Evolutionary conservation across 1,140 invertebrate genomes (phyloP), one percentile per base, ranked within the genome.

Genomic region (Meloidogyne exigua): DNA sequence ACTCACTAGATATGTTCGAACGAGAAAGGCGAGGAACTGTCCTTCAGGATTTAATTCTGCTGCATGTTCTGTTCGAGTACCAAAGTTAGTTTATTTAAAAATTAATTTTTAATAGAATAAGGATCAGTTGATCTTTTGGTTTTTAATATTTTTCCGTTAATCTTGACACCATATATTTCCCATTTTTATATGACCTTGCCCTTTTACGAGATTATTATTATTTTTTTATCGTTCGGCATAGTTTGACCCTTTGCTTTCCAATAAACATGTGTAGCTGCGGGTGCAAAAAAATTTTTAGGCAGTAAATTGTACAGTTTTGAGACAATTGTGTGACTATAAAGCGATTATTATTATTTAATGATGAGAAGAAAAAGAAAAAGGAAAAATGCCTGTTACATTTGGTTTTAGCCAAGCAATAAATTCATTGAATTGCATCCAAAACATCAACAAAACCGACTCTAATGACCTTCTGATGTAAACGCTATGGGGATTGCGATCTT

Each of bases 1-100:
- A 11, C 81, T 85, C 73, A 87, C 84, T 25, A 83, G 83, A 75
- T 86, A 87, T 68, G 78, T 86, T 5, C 36, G 84, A 36, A 80
- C 62, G 25, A 72, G 86, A 39, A 86, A 86, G 62, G 81, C 84
- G 10, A 78, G 75, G 44, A 87, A 86, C 57, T 78, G 84, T 70
- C 83, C 81, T 39, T 68, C 70, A 32, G 49, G 49, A 25, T 18
- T 26, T 42, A 44, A n/a, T 32, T 79, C 77, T 64, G 66, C 76
- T 15, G 72, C 72, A 13, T 86, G 85, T 72, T 74, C 80, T 0
- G 84, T 86, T 15, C 68, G 84, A 18, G 77, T 87, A 63, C 85
- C 85, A n/a, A 86, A 86, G 85, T 86, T 49, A 80, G 79, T 76
- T 66, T 39, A 5, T 81, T 73, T 77, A 76, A 62, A 32, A 32